A percentile compares a stretch with the other conserved stretches of the same genome.
These are phyloP conservation scores for Zaprionus ornatus DNA, from an alignment of 1,140 invertebrate species.

Conservation along the genomic window DNA sequence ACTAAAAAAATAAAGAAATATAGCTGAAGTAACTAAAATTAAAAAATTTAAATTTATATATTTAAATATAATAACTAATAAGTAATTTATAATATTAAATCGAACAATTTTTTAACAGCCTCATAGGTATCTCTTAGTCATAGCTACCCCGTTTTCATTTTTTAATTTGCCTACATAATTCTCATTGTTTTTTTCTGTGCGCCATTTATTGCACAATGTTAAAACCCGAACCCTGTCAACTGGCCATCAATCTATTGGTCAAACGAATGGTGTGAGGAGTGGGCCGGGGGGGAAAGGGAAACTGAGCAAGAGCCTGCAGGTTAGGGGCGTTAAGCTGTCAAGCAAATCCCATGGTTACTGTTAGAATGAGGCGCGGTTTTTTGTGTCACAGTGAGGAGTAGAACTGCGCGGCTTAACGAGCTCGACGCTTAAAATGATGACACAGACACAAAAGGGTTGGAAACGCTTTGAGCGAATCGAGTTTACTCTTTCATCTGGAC, in stretches of 20 bases:
- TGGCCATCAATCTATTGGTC: conserved; percentile 77
- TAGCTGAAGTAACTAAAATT: not conserved
- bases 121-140: not conserved
- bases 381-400: conserved; percentile 31
- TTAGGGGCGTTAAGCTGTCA: conserved; percentile 60
- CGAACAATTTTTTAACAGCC: not conserved
- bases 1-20: not conserved
- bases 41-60: not conserved
- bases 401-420: conserved; percentile 57
- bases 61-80: not conserved
- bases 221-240: conserved; percentile 64
- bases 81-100: not conserved
- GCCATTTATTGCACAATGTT: conserved; percentile 64
- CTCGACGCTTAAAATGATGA: conserved; percentile 65
- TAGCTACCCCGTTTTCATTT: not conserved
- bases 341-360: conserved; percentile 58
- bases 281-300: not conserved
- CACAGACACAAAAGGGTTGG: conserved; percentile 73
- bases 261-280: not conserved
- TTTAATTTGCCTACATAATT: conserved; percentile 5
- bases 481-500: conserved; percentile 69
- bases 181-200: conserved; percentile 13
- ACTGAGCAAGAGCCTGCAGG: not conserved
- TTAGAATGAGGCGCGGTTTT: conserved; percentile 66
- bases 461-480: conserved; percentile 63